Evolutionary conservation across 1,140 invertebrate species (phyloP), one percentile per base, ranked within the genome.

Genomic region (Tachypleus tridentatus): DNA sequence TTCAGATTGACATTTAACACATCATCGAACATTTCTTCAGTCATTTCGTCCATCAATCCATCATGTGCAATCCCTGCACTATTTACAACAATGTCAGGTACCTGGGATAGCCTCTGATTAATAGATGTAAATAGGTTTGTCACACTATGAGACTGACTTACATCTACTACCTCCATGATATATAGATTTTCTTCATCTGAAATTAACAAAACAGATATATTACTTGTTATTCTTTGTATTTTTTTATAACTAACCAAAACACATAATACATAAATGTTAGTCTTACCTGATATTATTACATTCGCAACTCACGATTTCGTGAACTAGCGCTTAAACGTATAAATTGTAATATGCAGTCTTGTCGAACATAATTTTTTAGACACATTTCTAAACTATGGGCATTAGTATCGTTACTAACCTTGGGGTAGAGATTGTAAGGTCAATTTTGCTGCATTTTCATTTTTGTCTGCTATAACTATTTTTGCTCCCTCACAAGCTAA

Each of bases 1-100:
- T 92, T 95, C 56, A 97, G 79, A 78, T 96, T 97, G 4, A 95
- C 87, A 75, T 86, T 79, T 49, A 93, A 81, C 4, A 95, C 91
- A 72, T 84, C 80, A 71, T 92, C 82, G 78, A 90, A 95, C 72
- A 87, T 83, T 62, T 82, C 76, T 69, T 89, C 85, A 3, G 81
- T 82, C 74, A 93, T 81, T 74, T 92, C 89, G 4, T 91, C 72
- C 56, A 95, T 72, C 75, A 89, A 91, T 67, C 86, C 85, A 74
- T 94, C 91, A 62, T 83, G 80, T 0, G 85, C 88, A 48, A 95
- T 91, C 3, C 91, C 92, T 11, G 92, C 93, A 8, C 85, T 87
- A 76, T 95, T 94, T 0, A 94, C 84, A 54, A 93, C 77, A 61
- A 94, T 83, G 54, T 57, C 54, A 10, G 54, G 54, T 10, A 11